These are phyloP conservation scores for Sabatieria punctata DNA, from an alignment of 2,888 invertebrate genomes.

Conservation along the genomic window DNA sequence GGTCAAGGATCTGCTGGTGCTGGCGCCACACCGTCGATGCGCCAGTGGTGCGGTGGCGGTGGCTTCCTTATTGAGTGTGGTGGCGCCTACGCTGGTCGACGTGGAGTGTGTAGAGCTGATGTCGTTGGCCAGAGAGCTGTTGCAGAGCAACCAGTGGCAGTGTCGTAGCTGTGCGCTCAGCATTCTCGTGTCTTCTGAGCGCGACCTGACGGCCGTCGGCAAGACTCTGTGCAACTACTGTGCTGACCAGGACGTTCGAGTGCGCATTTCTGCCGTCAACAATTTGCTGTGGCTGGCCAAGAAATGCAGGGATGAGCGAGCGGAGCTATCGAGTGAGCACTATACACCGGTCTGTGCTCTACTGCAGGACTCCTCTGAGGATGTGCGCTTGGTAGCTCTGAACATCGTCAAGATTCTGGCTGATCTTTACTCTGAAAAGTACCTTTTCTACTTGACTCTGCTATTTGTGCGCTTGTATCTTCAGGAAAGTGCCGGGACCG, in stretches of 20 bases:
- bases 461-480: too few relatives aligned
- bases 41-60: neutral
- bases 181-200: neutral
- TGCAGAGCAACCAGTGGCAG: too few relatives aligned
- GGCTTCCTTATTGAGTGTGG: neutral
- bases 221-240: constrained; percentile 66
- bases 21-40: too few relatives aligned
- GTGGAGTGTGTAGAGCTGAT: too few relatives aligned
- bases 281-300: constrained; percentile 48
- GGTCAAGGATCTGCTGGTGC: too few relatives aligned
- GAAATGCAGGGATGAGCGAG: constrained; percentile 50
- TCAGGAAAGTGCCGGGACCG: constrained; percentile 49
- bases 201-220: too few relatives aligned
- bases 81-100: neutral
- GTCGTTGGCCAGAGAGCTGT: too few relatives aligned
- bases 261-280: constrained; percentile 68
- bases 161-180: neutral
- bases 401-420: constrained; percentile 69
- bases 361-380: constrained; percentile 78
- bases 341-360: constrained; percentile 54
- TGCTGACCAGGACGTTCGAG: constrained; percentile 68
- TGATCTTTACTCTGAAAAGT: constrained; percentile 70
- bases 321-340: constrained; percentile 53
- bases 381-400: constrained; percentile 67
- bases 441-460: too few relatives aligned